Percentiles rank a stretch among this genome's conserved stretches.
phyloP scores from a whole-genome alignment of 2,113 vertebrate species.

The Morphnarchus princeps region DNA sequence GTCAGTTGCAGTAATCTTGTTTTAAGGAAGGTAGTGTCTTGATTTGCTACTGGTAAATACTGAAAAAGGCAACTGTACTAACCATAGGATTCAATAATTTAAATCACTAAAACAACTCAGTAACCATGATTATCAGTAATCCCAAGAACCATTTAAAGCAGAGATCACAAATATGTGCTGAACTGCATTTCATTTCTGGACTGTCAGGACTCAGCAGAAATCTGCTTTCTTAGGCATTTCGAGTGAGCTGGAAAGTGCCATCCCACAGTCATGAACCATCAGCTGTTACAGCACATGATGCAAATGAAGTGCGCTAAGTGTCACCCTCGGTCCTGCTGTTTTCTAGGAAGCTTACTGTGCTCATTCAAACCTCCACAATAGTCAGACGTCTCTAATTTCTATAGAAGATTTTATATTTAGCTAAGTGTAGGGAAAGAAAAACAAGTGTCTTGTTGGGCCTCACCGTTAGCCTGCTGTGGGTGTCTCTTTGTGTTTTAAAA shows the following conservation, averaged over 20 bases:
- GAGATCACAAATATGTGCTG: not conserved
- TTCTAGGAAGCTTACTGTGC: not conserved
- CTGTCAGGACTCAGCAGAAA: not conserved
- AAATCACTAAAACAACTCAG: not conserved
- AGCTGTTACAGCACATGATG: accelerated
- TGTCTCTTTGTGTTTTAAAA: not conserved
- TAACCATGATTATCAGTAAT: not conserved
- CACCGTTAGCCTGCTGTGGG: not conserved
- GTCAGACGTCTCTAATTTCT: not conserved
- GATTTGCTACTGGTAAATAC: not conserved
- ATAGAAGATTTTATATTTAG: not conserved
- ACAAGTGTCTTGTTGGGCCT: not conserved
- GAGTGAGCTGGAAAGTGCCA: not conserved
- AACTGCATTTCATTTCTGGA: not conserved
- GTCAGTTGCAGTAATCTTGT: not conserved
- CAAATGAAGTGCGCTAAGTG: accelerated
- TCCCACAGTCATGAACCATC: accelerated
- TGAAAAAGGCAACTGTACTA: not conserved
- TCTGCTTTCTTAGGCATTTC: not conserved
- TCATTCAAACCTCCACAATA: accelerated
- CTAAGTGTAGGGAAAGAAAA: not conserved
- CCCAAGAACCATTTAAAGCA: not conserved
- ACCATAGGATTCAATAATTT: not conserved
- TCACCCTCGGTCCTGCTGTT: not conserved
- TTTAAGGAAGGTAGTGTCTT: not conserved